Evolutionary conservation across 2,888 invertebrate genomes (phyloP).

Genomic region (Drosophila austrosaltans): DNA sequence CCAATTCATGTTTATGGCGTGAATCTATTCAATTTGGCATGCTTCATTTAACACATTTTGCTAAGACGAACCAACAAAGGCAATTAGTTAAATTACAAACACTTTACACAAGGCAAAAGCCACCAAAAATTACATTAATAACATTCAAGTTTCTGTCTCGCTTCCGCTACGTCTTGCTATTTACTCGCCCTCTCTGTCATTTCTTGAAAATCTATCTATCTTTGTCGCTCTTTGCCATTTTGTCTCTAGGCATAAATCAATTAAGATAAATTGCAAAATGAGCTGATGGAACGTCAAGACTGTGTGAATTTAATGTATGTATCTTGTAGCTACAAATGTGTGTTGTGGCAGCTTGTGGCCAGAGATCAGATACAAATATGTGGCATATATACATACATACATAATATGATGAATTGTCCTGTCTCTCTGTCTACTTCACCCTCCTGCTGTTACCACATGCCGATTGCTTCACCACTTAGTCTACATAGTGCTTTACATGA

Average conservation of each 20-base stretch:
- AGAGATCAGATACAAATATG: conserved; percentile 15
- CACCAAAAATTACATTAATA: conserved; percentile 27
- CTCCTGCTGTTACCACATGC: background rate
- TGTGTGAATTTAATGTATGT: conserved; percentile 45
- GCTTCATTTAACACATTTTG: conserved; percentile 16
- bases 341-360: conserved; percentile 50
- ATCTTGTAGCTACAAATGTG: conserved; percentile 54
- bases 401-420: conserved; percentile 50
- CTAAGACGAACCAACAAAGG: conserved; percentile 21
- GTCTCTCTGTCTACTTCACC: background rate
- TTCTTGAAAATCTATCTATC: background rate
- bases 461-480: background rate
- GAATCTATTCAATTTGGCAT: conserved; percentile 11
- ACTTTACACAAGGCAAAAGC: conserved; percentile 22
- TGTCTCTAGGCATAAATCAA: conserved; percentile 53
- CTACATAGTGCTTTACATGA: conserved; percentile 38
- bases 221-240: background rate
- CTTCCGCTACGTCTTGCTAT: background rate
- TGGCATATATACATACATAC: conserved; percentile 7
- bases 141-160: conserved; percentile 17
- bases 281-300: conserved; percentile 17
- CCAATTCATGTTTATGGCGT: background rate
- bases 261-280: conserved; percentile 50
- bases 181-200: background rate
- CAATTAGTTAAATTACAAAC: conserved; percentile 44